These are phyloP conservation scores for Sarotherodon lohbergeri DNA, from an alignment of 2,113 vertebrate species.

Conservation along the genomic window DNA sequence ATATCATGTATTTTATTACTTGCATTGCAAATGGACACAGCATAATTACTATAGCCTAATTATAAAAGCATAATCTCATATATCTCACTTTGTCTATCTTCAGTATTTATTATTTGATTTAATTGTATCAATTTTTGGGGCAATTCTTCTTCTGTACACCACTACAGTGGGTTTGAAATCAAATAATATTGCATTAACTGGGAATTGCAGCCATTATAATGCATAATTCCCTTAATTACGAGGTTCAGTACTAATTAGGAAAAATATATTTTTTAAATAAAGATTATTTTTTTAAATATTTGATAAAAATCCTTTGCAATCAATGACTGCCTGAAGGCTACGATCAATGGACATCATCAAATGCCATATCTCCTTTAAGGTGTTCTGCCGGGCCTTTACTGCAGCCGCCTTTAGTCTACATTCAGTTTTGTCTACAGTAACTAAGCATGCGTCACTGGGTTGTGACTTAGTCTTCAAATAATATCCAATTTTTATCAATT, in stretches of 20 bases:
- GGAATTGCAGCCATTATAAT: not conserved
- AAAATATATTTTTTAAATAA: not conserved
- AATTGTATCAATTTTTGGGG: not conserved
- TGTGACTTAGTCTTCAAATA: not conserved
- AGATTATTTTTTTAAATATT: not conserved
- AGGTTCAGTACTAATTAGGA: not conserved
- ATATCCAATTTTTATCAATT: not conserved
- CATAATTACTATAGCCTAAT: not conserved
- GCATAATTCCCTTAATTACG: not conserved
- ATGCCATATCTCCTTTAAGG: not conserved
- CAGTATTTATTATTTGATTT: not conserved
- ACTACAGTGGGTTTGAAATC: not conserved
- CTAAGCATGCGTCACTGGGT: not conserved
- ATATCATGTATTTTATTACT: not conserved
- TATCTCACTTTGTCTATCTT: not conserved
- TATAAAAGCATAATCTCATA: rapidly evolving
- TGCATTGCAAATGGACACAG: not conserved
- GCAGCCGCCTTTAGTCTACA: rapidly evolving
- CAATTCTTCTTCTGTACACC: not conserved
- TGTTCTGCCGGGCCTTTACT: not conserved
- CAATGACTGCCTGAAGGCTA: not conserved
- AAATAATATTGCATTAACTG: not conserved
- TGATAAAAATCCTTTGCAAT: not conserved
- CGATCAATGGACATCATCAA: rapidly evolving
- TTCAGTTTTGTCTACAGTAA: not conserved